phyloP scores from a whole-genome alignment of 2,888 invertebrate genomes.

The Ypsolopha scabrella region DNA sequence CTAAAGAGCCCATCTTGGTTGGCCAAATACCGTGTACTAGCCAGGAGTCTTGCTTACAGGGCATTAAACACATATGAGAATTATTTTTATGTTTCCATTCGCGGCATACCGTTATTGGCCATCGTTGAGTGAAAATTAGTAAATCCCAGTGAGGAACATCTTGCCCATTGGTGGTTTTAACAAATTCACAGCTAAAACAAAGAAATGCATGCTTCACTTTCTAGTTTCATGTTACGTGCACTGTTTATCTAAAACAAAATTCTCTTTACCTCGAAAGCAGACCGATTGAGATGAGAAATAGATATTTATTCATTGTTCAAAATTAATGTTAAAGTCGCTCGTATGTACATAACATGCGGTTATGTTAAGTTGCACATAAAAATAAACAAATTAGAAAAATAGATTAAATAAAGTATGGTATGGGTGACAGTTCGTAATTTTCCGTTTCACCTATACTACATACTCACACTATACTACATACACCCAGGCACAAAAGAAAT shows the following conservation, averaged over 20 bases:
- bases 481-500: no score
- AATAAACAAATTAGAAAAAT: no score
- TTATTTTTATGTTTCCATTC: slow-evolving; percentile 75
- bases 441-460: no score
- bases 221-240: no score
- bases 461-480: no score
- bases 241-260: no score
- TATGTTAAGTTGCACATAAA: no score
- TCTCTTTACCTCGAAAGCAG: background rate
- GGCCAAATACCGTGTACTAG: slow-evolving; percentile 90
- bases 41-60: slow-evolving; percentile 72
- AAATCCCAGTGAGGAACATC: slow-evolving; percentile 74
- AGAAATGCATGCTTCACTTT: background rate
- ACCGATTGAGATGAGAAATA: background rate
- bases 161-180: background rate
- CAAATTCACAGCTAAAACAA: slow-evolving; percentile 16
- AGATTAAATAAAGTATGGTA: no score
- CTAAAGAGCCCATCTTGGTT: slow-evolving; percentile 73
- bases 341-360: no score
- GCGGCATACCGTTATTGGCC: slow-evolving; percentile 80
- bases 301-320: background rate
- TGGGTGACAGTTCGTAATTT: no score
- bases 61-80: slow-evolving; percentile 74
- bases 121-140: slow-evolving; percentile 83
- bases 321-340: no score